These are phyloP conservation scores for Excalfactoria chinensis DNA, from an alignment of 2,113 vertebrate genomes.

Conservation along the genomic window DNA sequence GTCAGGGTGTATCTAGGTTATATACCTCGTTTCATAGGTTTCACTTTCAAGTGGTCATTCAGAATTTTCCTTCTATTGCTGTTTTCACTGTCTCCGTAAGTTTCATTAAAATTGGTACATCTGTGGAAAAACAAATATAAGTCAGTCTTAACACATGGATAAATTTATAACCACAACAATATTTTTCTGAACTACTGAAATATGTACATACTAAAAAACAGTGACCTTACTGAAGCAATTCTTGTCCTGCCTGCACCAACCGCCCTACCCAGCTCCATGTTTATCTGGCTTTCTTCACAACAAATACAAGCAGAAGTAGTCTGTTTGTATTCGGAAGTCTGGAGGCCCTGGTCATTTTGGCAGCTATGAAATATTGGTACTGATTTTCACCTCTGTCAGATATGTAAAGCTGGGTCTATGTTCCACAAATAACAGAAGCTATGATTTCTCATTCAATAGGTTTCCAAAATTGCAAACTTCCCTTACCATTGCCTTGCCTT, in stretches of 20 bases:
- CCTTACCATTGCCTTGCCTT: not conserved
- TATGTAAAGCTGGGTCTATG: not conserved
- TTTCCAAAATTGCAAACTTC: not conserved
- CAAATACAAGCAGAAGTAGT: not conserved
- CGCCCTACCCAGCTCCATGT: not conserved
- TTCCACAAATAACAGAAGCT: not conserved
- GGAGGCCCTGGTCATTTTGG: not conserved
- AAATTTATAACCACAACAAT: not conserved
- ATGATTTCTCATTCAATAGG: accelerated
- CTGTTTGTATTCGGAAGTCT: not conserved
- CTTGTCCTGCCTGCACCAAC: not conserved
- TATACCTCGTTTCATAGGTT: not conserved
- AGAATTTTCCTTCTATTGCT: not conserved
- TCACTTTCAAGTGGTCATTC: not conserved
- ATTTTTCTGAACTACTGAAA: not conserved
- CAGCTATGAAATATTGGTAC: not conserved
- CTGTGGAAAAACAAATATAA: not conserved
- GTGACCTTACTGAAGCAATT: not conserved
- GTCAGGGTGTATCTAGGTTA: not conserved
- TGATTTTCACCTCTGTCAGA: not conserved
- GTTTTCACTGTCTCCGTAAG: not conserved
- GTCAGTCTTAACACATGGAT: not conserved
- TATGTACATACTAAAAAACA: not conserved
- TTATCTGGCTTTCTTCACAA: not conserved
- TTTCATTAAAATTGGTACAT: not conserved